Percentiles rank a stretch among this genome's conserved stretches.
Evolutionary conservation across 2,888 invertebrate genomes (phyloP).

Genomic region (Scaptomyza parva): DNA sequence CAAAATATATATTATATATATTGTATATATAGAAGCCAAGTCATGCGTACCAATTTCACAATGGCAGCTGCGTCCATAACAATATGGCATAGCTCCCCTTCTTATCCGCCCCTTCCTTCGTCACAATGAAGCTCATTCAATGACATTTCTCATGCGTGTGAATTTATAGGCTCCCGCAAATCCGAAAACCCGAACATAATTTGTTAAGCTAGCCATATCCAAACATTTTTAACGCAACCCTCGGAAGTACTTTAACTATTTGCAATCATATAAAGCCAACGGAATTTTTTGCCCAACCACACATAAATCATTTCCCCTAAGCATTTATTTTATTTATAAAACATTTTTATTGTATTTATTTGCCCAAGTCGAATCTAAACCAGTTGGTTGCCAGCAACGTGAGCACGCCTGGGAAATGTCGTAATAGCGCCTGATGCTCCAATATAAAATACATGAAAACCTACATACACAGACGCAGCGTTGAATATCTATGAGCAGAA

Average conservation of each 20-base stretch:
- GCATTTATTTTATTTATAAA: slow-evolving; percentile 78
- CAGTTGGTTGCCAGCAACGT: slow-evolving; percentile 31
- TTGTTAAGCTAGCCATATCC: slow-evolving; percentile 33
- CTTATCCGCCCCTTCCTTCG: background rate
- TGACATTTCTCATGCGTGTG: slow-evolving; percentile 75
- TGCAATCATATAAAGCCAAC: slow-evolving; percentile 63
- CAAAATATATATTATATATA: slow-evolving; percentile 4
- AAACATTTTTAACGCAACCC: slow-evolving; percentile 41
- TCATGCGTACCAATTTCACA: slow-evolving; percentile 74
- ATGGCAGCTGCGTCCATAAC: slow-evolving; percentile 69
- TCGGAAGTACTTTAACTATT: slow-evolving; percentile 68
- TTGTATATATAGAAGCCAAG: slow-evolving; percentile 53
- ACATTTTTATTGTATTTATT: slow-evolving; percentile 61
- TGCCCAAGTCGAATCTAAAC: slow-evolving; percentile 30
- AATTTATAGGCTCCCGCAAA: slow-evolving; percentile 63
- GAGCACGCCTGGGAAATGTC: slow-evolving; percentile 70
- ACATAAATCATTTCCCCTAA: slow-evolving; percentile 76
- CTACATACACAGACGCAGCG: slow-evolving; percentile 9
- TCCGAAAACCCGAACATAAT: slow-evolving; percentile 42
- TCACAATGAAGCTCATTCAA: slow-evolving; percentile 55
- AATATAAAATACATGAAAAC: slow-evolving; percentile 68
- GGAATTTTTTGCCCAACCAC: slow-evolving; percentile 36
- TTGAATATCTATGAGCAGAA: slow-evolving; percentile 47
- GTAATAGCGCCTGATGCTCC: slow-evolving; percentile 67
- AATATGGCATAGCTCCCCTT: slow-evolving; percentile 40